Base-by-base conservation (phyloP, 2,113 vertebrate genomes). In the Ia io region DNA sequence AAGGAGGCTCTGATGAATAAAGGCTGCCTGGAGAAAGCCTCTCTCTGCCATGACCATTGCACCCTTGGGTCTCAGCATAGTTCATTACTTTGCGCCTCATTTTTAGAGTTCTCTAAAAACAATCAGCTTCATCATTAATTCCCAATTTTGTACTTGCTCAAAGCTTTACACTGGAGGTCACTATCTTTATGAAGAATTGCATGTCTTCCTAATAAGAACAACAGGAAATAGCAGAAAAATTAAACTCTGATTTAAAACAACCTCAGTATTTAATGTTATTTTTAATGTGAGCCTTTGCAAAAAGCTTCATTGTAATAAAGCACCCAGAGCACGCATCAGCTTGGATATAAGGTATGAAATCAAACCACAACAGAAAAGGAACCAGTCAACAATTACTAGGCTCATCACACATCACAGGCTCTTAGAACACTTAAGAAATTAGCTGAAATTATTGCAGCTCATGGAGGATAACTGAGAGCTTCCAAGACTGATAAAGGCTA, bases 341-440 rank as follows among this genome's bases (percentile, higher is more conserved):
- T 96, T 7, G 0, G 63, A 93, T 95, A 85, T 88, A 95, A 96
- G 95, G 97, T 96, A 97, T 84, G 97, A 97, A 97, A 97, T 97
- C 97, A 97, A 97, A 82, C 82, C 73, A 74, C 96, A 96, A 94
- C 92, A 95, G 95, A 94, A 85, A 74, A 96, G 88, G 91, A 96
- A 88, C 94, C 95, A 97, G 96, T 97, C 96, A 97, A 97, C 97
- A 97, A 97, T 97, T 97, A 97, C 97, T 86, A 95, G 96, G 85
- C 97, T 97, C 96, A 97, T 97, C 97, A 97, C 97, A 96, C 97
- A 97, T 97, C 95, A 73, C 83, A 92, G 95, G 97, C 97, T 97
- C 96, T 97, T 97, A 96, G 96, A 96, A 97, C 97, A 97, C 96
- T 97, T 97, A 97, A 97, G 96, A 97, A 97, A 97, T 97, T 97